Base-by-base conservation (phyloP, 1,140 invertebrate species). In the Anadara kagoshimensis region DNA sequence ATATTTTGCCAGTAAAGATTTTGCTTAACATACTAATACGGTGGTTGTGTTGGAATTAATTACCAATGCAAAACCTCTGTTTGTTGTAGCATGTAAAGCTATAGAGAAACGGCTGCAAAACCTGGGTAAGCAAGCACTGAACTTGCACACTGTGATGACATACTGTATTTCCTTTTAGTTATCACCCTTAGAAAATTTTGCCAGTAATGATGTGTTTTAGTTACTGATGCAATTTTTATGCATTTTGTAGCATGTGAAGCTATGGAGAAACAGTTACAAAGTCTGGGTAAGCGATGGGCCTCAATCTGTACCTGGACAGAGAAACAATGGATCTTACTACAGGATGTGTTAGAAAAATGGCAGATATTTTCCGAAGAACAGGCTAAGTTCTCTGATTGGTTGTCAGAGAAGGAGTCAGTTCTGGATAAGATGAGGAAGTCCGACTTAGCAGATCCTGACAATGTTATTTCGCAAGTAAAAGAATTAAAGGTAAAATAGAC, bases 261-360 rank as follows among this genome's bases (percentile, higher is more conserved):
- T 81, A 93, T 97, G 87, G 95, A 97, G 88, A 94, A 95, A 89
- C 93, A 96, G 83, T 86, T 97, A n/a, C 92, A 93, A 53, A 93
- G 94, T 5, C 89, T 97, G 22, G 94, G 94, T 43, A 95, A 97
- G 87, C 91, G 96, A 67, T 98, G 96, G 96, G 92, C 93, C 45
- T 93, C 95, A 85, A 94, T 96, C 57, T 91, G 91, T 75, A 92
- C 93, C 56, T 96, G 95, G 95, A 94, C 94, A 62, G 93, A 95
- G 78, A 92, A 95, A 73, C 91, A 94, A 54, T 92, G 93, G 81
- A 90, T 92, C 58, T 91, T 92, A 44, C 88, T 96, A 49, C 91
- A 93, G 81, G 90, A 91, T 44, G 77, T 93, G 0, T 83, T 89
- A 22, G 79, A 89, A 1, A 88, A 91, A 67, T 93, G 92, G 91